Conservation (phyloP, 2,888 invertebrate species). For the Chouioia cunea region DNA sequence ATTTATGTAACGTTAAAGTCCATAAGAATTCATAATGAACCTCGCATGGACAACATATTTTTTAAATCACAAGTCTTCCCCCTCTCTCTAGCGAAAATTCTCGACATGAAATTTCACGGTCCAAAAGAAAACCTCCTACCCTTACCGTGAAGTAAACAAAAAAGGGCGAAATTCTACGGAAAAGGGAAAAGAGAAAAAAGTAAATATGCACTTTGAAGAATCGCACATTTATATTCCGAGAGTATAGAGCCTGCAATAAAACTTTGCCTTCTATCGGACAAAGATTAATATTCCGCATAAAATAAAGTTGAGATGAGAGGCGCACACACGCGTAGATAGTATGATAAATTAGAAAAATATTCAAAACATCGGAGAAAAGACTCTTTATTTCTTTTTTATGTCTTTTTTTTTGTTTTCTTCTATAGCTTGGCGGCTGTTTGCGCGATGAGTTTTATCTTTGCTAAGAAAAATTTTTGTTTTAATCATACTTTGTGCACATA, state of each 20-base stretch:
- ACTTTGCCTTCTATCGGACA: constrained; percentile 21
- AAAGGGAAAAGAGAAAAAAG: constrained; percentile 1
- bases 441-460: no score
- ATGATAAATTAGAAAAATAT: constrained; percentile 51
- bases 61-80: not conserved
- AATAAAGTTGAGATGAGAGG: constrained; percentile 19
- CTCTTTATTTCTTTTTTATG: not conserved
- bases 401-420: constrained; percentile 2
- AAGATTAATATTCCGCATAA: constrained; percentile 33
- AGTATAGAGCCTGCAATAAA: constrained; percentile 7
- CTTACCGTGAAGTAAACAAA: not conserved
- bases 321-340: not conserved
- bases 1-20: constrained; percentile 20
- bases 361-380: constrained; percentile 43
- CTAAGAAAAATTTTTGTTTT: no score
- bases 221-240: constrained; percentile 21
- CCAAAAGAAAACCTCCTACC: constrained; percentile 5
- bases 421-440: constrained; percentile 8
- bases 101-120: constrained; percentile 26
- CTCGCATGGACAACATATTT: not conserved
- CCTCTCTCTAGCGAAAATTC: not conserved
- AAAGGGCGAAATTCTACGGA: not conserved
- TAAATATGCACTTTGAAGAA: constrained; percentile 28
- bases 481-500: no score
- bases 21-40: constrained; percentile 13